Conservation (phyloP, 2,797 vertebrate species). For the Anisognathus igniventris region DNA sequence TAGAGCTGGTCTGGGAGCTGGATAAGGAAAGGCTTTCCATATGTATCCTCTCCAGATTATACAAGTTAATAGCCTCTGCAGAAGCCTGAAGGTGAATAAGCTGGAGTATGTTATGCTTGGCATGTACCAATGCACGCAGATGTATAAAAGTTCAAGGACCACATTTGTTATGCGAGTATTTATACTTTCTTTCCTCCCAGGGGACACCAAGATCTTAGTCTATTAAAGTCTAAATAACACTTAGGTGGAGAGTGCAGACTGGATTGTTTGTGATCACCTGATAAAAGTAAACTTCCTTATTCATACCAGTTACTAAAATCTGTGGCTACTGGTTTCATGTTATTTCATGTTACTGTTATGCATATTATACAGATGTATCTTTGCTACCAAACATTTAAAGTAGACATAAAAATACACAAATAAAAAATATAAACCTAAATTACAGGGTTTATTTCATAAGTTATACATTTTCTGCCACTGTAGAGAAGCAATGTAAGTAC, state of each 20-base stretch:
- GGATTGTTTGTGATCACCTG: background rate
- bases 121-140: background rate
- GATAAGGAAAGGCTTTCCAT: background rate
- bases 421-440: background rate
- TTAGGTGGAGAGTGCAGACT: background rate
- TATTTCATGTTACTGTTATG: background rate
- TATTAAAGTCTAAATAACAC: constrained; percentile 5
- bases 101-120: background rate
- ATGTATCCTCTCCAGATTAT: background rate
- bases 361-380: background rate
- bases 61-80: background rate
- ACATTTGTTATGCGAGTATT: constrained; percentile 5
- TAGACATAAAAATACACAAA: background rate
- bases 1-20: background rate
- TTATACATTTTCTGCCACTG: background rate
- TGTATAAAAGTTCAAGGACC: constrained; percentile 38
- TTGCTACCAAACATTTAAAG: background rate
- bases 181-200: constrained; percentile 34
- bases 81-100: constrained; percentile 16
- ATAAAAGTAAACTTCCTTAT: background rate
- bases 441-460: background rate
- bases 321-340: background rate
- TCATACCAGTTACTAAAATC: background rate
- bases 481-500: background rate
- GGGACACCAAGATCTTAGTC: constrained; percentile 23